Conservation (phyloP, 2,888 invertebrate species). For the Melikaiella ostensackeni region DNA sequence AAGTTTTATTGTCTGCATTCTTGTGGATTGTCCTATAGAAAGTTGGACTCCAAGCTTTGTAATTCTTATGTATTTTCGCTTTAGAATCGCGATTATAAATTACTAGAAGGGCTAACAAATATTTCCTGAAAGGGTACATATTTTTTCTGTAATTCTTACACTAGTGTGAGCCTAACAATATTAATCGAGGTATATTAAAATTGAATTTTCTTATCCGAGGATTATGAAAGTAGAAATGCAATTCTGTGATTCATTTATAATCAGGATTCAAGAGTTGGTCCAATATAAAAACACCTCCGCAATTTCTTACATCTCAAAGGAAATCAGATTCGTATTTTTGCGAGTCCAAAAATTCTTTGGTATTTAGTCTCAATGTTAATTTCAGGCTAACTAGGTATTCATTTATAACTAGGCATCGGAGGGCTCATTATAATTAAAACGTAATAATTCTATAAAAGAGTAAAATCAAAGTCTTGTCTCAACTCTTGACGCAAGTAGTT, state of each 20-base stretch:
- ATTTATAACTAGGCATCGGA: slow-evolving; percentile 17
- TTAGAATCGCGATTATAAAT: slow-evolving; percentile 32
- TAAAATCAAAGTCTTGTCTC: not conserved
- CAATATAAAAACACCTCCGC: not conserved
- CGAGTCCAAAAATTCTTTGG: slow-evolving; percentile 8
- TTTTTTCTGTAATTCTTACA: not conserved
- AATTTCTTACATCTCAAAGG: not conserved
- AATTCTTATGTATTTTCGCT: slow-evolving; percentile 30
- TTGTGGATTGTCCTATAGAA: slow-evolving; percentile 66
- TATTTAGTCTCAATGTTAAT: slow-evolving; percentile 20
- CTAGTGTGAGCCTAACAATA: slow-evolving; percentile 7
- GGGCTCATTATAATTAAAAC: not conserved
- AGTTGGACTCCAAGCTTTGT: slow-evolving; percentile 15
- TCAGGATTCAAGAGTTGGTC: slow-evolving; percentile 12
- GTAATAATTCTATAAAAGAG: not conserved
- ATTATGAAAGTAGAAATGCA: not conserved
- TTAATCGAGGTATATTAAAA: slow-evolving; percentile 16
- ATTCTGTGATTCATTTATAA: not conserved
- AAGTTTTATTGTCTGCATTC: slow-evolving; percentile 74
- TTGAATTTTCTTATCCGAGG: not conserved
- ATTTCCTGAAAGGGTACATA: not conserved
- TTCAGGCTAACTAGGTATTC: slow-evolving; percentile 2
- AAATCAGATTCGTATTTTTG: not conserved
- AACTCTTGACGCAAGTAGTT: not conserved
- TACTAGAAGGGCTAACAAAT: slow-evolving; percentile 5